Evolutionary conservation across 1,140 invertebrate genomes (phyloP), one percentile per base, ranked within the genome.

Genomic region (Diprion similis): DNA sequence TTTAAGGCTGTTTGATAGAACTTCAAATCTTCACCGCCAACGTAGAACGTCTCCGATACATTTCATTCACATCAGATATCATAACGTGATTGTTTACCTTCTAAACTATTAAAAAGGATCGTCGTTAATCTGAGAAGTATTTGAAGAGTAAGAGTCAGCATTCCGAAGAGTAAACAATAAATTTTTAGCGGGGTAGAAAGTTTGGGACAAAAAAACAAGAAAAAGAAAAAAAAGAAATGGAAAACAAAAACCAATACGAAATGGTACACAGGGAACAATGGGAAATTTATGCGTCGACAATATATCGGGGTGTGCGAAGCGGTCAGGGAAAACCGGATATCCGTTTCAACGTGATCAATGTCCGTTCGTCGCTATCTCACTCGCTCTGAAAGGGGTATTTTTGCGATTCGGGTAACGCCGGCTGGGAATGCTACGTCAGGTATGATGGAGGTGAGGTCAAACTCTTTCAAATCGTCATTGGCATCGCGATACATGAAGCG

Each of bases 241-340:
- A n/a, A n/a, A 37, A 59, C 51, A 59, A 59, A 59, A 59, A 59
- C 24, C 24, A 37, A 37, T 6, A 37, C 24, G 24, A 37, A 59
- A 59, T 4, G 11, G 51, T 15, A 59, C 9, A 6, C 51, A 13
- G 51, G 6, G 51, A 59, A 59, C 51, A 59, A 59, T 15, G 51
- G 6, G n/a, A 59, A 59, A 59, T 59, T 59, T 59, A 59, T 59
- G 51, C 51, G n/a, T 59, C 51, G 51, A 59, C 51, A 17, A 59
- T 59, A 59, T 59, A 59, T 59, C 51, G n/a, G 51, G 51, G 51
- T 59, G 6, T 59, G 51, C 51, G 51, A 13, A 17, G 51, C n/a
- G 51, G 51, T 17, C 51, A 59, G 51, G 51, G n/a, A 59, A 59
- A 7, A 59, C 51, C 51, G 51, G 51, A 59, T 15, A 17, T 17